Evolutionary conservation across 2,888 invertebrate genomes (phyloP).

Genomic region (Esperia sulphurella): DNA sequence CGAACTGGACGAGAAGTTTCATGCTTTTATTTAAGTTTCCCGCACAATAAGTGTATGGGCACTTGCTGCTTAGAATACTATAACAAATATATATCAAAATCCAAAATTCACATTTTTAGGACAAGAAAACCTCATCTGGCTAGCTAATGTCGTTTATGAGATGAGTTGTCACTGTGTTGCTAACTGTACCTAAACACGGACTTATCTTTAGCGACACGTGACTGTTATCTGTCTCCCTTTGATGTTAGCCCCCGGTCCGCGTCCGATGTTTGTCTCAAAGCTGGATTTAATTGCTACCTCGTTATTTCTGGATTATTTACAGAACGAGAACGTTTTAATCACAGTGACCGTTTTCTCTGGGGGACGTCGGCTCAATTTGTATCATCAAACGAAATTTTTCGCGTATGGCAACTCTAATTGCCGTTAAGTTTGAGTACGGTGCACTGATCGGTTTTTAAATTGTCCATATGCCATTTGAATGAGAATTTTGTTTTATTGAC

Average conservation of each 20-base stretch:
- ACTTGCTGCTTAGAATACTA: too few species aligned
- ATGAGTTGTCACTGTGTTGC: background rate
- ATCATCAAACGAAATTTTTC: slow-evolving; percentile 51
- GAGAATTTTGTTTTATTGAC: too few species aligned
- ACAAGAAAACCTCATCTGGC: too few species aligned
- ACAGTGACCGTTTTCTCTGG: slow-evolving; percentile 28
- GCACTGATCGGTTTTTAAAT: background rate
- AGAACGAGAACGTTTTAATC: slow-evolving; percentile 54
- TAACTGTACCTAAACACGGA: slow-evolving; percentile 4
- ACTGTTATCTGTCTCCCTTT: slow-evolving; percentile 45
- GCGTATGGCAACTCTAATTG: slow-evolving; percentile 52
- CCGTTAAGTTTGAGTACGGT: slow-evolving; percentile 11
- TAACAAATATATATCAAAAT: too few species aligned
- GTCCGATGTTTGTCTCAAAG: slow-evolving; percentile 60
- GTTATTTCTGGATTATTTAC: slow-evolving; percentile 78
- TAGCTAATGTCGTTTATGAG: too few species aligned
- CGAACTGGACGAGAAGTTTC: too few species aligned
- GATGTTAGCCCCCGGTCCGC: slow-evolving; percentile 49
- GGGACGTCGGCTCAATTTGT: slow-evolving; percentile 34
- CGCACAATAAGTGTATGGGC: too few species aligned
- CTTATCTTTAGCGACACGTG: slow-evolving; percentile 49
- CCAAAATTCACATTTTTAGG: too few species aligned
- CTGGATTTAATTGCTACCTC: slow-evolving; percentile 74
- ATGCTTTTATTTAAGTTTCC: too few species aligned
- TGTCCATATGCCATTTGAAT: background rate